Conservation (phyloP, 2,113 vertebrate species). For the Talpa occidentalis region DNA sequence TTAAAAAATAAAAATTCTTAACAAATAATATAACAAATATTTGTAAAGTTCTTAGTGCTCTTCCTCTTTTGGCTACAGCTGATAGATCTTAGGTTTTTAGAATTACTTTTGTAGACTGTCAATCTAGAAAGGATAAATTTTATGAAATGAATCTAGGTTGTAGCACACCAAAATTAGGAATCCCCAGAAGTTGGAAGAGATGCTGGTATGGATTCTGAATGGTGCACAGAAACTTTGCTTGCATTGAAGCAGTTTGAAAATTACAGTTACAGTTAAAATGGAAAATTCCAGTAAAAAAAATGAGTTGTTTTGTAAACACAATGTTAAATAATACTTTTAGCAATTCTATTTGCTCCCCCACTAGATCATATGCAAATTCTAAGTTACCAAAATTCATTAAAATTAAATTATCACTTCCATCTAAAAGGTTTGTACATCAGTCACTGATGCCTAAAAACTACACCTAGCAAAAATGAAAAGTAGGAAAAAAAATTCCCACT, state of each 20-base stretch:
- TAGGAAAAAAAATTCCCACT: not conserved
- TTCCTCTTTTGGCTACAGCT: not conserved
- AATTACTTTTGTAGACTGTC: not conserved
- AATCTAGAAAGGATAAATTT: not conserved
- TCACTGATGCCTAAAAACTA: not conserved
- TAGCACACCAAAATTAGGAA: no score
- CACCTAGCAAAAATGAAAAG: not conserved
- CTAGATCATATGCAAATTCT: not conserved
- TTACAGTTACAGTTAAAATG: not conserved
- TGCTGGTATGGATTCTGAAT: no score
- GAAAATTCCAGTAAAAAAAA: not conserved
- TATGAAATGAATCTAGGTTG: no score
- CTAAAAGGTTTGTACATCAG: not conserved
- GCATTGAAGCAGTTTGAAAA: not conserved
- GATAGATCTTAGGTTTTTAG: not conserved
- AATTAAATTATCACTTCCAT: conserved; percentile 22
- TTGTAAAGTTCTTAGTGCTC: not conserved
- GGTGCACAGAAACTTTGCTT: no score
- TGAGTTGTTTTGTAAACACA: not conserved
- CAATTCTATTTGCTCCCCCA: not conserved
- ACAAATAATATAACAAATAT: not conserved
- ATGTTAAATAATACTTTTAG: not conserved
- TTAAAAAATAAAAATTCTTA: not conserved
- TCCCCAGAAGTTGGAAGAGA: no score
- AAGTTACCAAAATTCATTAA: not conserved